Evolutionary conservation across 2,797 vertebrate species (phyloP).

Genomic region (Crenuchus spilurus): DNA sequence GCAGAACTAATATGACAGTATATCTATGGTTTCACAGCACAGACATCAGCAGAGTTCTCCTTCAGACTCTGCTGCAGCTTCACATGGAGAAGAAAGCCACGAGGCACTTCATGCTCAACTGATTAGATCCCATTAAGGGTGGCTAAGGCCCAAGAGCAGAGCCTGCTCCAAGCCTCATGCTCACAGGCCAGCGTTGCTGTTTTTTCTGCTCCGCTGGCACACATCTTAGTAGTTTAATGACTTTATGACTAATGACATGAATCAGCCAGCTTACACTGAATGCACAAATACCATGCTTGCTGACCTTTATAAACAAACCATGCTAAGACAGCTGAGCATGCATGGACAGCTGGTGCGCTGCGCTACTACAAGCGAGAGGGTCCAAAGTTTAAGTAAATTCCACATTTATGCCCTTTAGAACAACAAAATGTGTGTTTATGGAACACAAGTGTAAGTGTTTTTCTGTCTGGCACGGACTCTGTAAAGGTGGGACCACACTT

Average conservation of each 20-base stretch:
- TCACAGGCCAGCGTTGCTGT: constrained; percentile 58
- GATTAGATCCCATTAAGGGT: constrained; percentile 71
- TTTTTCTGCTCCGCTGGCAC: constrained; percentile 62
- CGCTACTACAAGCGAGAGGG: background rate
- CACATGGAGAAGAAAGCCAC: constrained; percentile 21
- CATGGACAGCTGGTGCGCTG: constrained; percentile 39
- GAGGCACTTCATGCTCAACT: constrained; percentile 60
- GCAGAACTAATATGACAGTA: background rate
- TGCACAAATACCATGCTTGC: constrained; percentile 46
- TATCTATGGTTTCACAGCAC: background rate
- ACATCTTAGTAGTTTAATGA: constrained; percentile 63
- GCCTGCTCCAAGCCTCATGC: constrained; percentile 41
- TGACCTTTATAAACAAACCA: constrained; percentile 63
- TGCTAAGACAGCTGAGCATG: constrained; percentile 52
- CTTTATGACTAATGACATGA: constrained; percentile 60
- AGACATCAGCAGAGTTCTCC: background rate
- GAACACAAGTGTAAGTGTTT: constrained; percentile 45
- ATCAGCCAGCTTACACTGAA: constrained; percentile 60
- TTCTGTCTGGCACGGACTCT: constrained; percentile 6
- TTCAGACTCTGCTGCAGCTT: background rate
- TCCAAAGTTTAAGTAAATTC: constrained; percentile 26
- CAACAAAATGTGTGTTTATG: constrained; percentile 42
- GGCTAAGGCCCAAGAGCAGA: constrained; percentile 43
- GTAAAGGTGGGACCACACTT: constrained; percentile 15
- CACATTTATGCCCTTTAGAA: constrained; percentile 28